phyloP scores from a whole-genome alignment of 2,113 vertebrate species.

The Microtus montanus region DNA sequence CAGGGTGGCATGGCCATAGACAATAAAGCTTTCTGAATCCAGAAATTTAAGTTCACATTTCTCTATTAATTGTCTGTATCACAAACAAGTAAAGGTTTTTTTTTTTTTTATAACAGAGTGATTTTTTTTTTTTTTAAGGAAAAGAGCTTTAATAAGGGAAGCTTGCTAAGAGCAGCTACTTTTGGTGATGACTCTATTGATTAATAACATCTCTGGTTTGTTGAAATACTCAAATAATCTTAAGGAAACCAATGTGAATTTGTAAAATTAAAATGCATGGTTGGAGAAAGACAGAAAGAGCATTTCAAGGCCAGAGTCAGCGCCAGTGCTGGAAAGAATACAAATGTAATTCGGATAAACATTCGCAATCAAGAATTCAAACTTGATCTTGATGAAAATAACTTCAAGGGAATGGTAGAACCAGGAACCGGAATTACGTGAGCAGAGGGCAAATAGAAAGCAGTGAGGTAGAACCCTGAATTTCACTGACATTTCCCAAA shows the following conservation, averaged over 20 bases:
- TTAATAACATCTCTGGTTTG: constrained; percentile 4
- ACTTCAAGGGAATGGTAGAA: not conserved
- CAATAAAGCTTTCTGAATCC: not conserved
- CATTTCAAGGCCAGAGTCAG: not conserved
- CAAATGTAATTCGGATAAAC: not conserved
- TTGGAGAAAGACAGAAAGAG: not conserved
- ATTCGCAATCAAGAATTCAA: constrained; percentile 9
- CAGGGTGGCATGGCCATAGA: not conserved
- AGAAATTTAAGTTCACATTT: constrained; percentile 25
- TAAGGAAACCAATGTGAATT: constrained; percentile 8
- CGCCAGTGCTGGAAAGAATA: not conserved
- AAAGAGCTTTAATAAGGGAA: not conserved
- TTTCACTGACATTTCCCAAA: not conserved
- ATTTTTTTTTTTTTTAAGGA: not conserved
- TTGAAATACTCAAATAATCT: constrained; percentile 31
- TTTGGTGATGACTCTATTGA: not conserved
- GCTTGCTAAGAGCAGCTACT: not conserved
- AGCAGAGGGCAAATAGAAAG: not conserved
- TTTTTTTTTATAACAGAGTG: not conserved
- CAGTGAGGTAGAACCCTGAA: not conserved
- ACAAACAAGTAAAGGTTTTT: not conserved
- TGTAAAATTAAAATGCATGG: constrained; percentile 17
- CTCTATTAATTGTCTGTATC: constrained; percentile 33
- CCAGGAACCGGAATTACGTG: not conserved
- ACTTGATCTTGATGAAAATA: not conserved